Evolutionary conservation across 2,888 invertebrate species (phyloP).

Genomic region (Drosophila kokeensis): DNA sequence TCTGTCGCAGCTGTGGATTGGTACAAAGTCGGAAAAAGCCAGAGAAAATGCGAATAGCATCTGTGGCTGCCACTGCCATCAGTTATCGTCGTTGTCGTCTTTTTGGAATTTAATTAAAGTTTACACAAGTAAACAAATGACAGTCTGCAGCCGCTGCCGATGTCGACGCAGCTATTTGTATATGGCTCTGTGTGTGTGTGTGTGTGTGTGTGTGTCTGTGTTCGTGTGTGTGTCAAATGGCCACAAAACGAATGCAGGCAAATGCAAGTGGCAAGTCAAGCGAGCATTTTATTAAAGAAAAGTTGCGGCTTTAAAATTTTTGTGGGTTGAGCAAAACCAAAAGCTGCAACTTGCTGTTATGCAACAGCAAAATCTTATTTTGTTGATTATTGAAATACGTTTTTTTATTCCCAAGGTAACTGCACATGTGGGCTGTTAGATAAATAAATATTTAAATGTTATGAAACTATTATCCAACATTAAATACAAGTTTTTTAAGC

Average conservation of each 20-base stretch:
- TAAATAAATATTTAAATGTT: not conserved
- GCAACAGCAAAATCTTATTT: constrained; percentile 51
- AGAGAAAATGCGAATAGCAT: constrained; percentile 49
- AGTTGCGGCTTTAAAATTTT: constrained; percentile 53
- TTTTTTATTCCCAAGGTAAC: not conserved
- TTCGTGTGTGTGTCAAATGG: constrained; percentile 56
- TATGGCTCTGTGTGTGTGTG: constrained; percentile 18
- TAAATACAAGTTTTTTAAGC: not conserved
- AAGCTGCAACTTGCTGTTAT: constrained; percentile 28
- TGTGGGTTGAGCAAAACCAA: constrained; percentile 38
- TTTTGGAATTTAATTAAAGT: constrained; percentile 79
- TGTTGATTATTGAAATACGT: constrained; percentile 57
- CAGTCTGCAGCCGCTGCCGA: constrained; percentile 71
- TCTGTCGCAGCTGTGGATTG: constrained; percentile 4
- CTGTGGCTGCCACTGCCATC: constrained; percentile 52
- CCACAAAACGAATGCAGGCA: constrained; percentile 66
- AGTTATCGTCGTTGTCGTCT: constrained; percentile 67
- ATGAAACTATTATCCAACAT: not conserved
- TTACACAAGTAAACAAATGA: constrained; percentile 81
- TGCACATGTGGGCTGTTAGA: constrained; percentile 2
- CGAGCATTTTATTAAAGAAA: constrained; percentile 72
- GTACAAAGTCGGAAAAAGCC: constrained; percentile 12
- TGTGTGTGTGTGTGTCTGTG: constrained; percentile 15
- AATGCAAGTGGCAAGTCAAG: constrained; percentile 51
- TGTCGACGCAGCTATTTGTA: constrained; percentile 26